These are phyloP conservation scores for Ctenopoma multispine DNA, from an alignment of 2,797 vertebrate genomes.

Conservation along the genomic window DNA sequence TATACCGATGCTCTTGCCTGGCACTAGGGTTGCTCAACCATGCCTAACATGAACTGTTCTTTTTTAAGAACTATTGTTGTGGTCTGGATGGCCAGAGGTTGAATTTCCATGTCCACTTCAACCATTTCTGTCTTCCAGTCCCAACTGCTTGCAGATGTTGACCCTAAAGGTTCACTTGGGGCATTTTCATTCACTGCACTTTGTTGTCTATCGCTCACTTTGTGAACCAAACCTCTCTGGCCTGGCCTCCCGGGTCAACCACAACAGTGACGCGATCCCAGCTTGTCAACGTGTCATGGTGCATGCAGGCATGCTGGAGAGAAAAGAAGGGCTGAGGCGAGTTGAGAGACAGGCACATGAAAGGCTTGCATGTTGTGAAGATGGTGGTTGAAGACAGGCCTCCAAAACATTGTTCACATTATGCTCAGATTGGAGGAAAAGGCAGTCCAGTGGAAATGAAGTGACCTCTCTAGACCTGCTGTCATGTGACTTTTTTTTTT, in stretches of 20 bases:
- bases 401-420: conserved; percentile 69
- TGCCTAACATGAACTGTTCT: conserved; percentile 2
- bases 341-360: conserved; percentile 63
- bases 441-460: conserved; percentile 70
- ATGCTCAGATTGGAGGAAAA: conserved; percentile 57
- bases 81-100: conserved; percentile 32
- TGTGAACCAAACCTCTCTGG: conserved; percentile 67
- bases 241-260: conserved; percentile 75
- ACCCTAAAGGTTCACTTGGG: conserved; percentile 61
- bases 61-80: conserved; percentile 21
- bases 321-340: conserved; percentile 50
- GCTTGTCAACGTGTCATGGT: conserved; percentile 80
- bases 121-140: conserved; percentile 34
- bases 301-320: conserved; percentile 71
- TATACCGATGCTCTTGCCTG: background rate
- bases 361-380: conserved; percentile 70
- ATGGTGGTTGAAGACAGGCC: conserved; percentile 64
- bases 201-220: conserved; percentile 70
- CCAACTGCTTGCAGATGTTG: conserved; percentile 67
- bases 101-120: conserved; percentile 48
- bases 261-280: conserved; percentile 67
- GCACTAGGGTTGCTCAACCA: background rate
- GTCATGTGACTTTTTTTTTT: conserved; percentile 78
- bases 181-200: conserved; percentile 67
- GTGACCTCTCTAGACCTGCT: conserved; percentile 63